Evolutionary conservation across 2,113 vertebrate genomes (phyloP).

Genomic region (Fukomys damarensis): DNA sequence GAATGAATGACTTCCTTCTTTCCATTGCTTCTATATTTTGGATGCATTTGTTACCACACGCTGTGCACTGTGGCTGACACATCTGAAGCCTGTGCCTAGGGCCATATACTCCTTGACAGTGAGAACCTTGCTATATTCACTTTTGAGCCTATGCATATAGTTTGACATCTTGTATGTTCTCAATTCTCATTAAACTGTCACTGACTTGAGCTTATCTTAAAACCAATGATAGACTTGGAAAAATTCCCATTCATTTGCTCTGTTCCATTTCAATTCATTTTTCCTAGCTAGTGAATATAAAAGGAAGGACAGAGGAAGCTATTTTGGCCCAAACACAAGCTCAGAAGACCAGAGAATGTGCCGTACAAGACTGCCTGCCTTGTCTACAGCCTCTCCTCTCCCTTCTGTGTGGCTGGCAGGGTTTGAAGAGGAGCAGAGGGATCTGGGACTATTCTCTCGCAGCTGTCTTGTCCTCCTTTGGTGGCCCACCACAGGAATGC

Average conservation of each 20-base stretch:
- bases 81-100: neutral
- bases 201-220: slow-evolving; percentile 47
- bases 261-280: neutral
- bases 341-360: neutral
- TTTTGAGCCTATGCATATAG: neutral
- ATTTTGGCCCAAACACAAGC: neutral
- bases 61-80: neutral
- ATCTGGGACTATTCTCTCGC: neutral
- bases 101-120: neutral
- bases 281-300: neutral
- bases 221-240: neutral
- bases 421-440: neutral
- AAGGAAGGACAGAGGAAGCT: neutral
- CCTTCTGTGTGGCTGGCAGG: slow-evolving; percentile 42
- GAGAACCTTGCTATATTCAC: neutral
- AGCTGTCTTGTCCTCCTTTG: slow-evolving; percentile 62
- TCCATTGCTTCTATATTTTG: neutral
- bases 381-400: neutral
- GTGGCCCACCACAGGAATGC: slow-evolving; percentile 71
- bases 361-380: neutral
- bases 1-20: neutral
- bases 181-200: neutral
- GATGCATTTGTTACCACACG: neutral
- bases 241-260: neutral
- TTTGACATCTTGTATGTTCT: neutral